A percentile compares a stretch with the other conserved stretches of the same genome.
phyloP scores from a whole-genome alignment of 1,140 invertebrate genomes.

The Anoplolepis gracilipes region DNA sequence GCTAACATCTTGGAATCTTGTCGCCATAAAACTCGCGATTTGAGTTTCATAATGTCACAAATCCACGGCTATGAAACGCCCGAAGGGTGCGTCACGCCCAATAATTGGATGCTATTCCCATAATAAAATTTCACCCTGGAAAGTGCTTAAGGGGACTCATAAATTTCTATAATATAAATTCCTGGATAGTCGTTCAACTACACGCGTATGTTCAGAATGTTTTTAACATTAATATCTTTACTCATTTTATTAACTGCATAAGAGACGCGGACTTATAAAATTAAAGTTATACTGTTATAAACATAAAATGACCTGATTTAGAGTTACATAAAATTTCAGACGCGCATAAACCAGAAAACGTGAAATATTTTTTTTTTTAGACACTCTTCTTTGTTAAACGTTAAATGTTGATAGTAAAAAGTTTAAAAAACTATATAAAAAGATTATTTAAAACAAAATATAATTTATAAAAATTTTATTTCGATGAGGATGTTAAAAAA shows the following conservation, averaged over 20 bases:
- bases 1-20: conserved; percentile 4
- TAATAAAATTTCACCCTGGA: conserved; percentile 52
- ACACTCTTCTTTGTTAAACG: neutral
- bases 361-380: neutral
- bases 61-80: conserved; percentile 36
- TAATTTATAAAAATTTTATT: conserved; percentile 10
- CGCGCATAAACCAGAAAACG: neutral
- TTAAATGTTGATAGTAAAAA: neutral
- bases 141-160: conserved; percentile 45
- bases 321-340: conserved; percentile 9
- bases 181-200: conserved; percentile 4
- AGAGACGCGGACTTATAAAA: conserved; percentile 20
- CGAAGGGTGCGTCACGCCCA: conserved; percentile 7
- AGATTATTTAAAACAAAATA: conserved; percentile 23
- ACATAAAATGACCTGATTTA: neutral
- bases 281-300: conserved; percentile 21
- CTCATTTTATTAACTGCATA: neutral
- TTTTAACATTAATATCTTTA: conserved; percentile 47
- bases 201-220: conserved; percentile 25
- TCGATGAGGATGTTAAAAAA: neutral
- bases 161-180: conserved; percentile 62
- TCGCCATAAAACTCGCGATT: conserved; percentile 29
- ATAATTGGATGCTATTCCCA: conserved; percentile 49
- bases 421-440: conserved; percentile 3
- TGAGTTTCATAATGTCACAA: conserved; percentile 39